Evolutionary conservation across 2,113 vertebrate genomes (phyloP).

Genomic region (Piaya cayana): DNA sequence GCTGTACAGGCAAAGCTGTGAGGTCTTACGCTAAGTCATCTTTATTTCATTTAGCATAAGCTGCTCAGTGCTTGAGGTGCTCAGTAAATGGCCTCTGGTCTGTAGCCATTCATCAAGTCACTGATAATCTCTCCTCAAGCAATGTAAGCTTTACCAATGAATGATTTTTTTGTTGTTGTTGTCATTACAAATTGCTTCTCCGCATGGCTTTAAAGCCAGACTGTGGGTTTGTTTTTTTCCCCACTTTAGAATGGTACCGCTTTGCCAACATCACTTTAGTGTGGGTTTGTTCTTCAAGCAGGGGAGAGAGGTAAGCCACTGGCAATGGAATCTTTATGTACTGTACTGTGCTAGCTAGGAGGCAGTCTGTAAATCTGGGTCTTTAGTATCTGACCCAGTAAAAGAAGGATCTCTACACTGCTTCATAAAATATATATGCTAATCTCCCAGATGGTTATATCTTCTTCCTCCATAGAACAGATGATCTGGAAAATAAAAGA

Average conservation of each 20-base stretch:
- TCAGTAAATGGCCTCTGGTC: too few relatives aligned
- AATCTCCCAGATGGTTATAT: constrained; percentile 60
- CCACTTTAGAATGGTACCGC: neutral
- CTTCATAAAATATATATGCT: constrained; percentile 69
- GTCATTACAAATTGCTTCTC: neutral
- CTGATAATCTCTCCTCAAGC: neutral
- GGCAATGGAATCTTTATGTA: constrained; percentile 1
- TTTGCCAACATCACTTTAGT: neutral
- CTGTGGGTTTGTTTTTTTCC: neutral
- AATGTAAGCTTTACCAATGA: neutral
- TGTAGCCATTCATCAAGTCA: too few relatives aligned
- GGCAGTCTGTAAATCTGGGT: constrained; percentile 34
- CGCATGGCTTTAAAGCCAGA: neutral
- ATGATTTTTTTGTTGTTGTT: neutral
- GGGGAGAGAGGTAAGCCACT: neutral
- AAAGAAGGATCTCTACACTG: constrained; percentile 8
- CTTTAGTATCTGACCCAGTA: constrained; percentile 37
- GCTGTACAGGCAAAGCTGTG: too few relatives aligned
- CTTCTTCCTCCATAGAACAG: constrained; percentile 47
- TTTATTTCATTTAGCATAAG: too few relatives aligned
- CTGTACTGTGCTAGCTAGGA: neutral
- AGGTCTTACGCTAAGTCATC: too few relatives aligned
- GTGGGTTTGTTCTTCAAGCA: neutral
- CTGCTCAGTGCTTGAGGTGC: too few relatives aligned
- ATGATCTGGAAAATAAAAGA: constrained; percentile 57